Evolutionary conservation across 2,888 invertebrate genomes (phyloP).

Genomic region (Cephalotes varians): DNA sequence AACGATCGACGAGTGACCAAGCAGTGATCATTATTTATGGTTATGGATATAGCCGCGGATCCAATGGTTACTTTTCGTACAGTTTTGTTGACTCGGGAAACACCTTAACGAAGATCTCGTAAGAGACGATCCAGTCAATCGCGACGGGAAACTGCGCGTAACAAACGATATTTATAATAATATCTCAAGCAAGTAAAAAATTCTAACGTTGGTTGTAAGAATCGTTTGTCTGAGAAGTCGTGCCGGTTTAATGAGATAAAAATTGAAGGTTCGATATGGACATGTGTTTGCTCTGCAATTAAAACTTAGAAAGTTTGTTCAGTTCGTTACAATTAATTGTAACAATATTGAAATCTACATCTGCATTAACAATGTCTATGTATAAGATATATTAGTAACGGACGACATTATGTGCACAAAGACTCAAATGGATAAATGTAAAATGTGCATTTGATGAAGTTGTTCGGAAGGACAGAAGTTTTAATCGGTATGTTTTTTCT

Average conservation of each 20-base stretch:
- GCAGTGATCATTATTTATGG: constrained; percentile 80
- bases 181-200: background rate
- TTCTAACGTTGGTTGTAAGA: background rate
- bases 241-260: background rate
- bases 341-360: background rate
- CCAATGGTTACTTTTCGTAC: constrained; percentile 70
- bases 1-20: constrained; percentile 80
- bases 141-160: background rate
- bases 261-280: too few relatives aligned
- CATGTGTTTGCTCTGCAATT: background rate
- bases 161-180: background rate
- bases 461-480: constrained; percentile 67
- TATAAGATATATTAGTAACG: background rate
- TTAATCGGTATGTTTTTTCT: constrained; percentile 80
- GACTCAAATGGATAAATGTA: constrained; percentile 55
- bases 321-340: too few relatives aligned
- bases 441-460: constrained; percentile 68
- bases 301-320: background rate
- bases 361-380: background rate
- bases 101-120: constrained; percentile 67
- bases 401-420: constrained; percentile 3
- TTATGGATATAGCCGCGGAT: constrained; percentile 68
- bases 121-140: constrained; percentile 51
- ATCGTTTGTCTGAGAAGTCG: background rate
- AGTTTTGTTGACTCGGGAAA: constrained; percentile 55